Conservation (phyloP, 35 echinoderm and acorn worm genomes). For the Holothuria glaberrima region DNA sequence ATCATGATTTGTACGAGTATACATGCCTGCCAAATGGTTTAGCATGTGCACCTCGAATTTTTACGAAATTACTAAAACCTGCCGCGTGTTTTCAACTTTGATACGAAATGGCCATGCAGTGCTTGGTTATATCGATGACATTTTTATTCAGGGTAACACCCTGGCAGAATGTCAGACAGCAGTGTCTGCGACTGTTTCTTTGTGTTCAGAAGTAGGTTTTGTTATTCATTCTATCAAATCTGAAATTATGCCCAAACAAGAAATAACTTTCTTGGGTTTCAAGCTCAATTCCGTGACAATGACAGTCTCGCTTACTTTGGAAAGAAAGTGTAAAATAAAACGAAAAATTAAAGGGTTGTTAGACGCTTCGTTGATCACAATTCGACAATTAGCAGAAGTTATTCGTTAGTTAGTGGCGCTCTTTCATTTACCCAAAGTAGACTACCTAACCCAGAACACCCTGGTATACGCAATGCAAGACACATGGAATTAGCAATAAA, state of each 20-base stretch:
- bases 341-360: no score
- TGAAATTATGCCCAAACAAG: slow-evolving; percentile 44
- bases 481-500: no score
- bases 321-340: no score
- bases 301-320: no score
- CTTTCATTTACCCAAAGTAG: no score
- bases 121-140: slow-evolving; percentile 51
- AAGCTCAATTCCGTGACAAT: slow-evolving; percentile 30
- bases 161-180: slow-evolving; percentile 10
- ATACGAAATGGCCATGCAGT: no score
- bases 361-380: slow-evolving; percentile 7
- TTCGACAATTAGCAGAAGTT: slow-evolving; percentile 19
- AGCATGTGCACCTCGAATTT: no score
- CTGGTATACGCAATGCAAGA: no score
- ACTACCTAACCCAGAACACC: no score
- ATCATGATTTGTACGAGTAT: no score
- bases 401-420: slow-evolving; percentile 25
- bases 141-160: slow-evolving; percentile 18
- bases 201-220: slow-evolving; percentile 38
- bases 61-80: background rate
- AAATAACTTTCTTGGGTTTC: slow-evolving; percentile 51
- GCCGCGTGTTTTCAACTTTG: background rate
- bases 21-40: no score
- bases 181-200: slow-evolving; percentile 36
- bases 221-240: slow-evolving; percentile 55